phyloP scores from a whole-genome alignment of 2,888 invertebrate genomes.

The Lepetodrilus schrolli region DNA sequence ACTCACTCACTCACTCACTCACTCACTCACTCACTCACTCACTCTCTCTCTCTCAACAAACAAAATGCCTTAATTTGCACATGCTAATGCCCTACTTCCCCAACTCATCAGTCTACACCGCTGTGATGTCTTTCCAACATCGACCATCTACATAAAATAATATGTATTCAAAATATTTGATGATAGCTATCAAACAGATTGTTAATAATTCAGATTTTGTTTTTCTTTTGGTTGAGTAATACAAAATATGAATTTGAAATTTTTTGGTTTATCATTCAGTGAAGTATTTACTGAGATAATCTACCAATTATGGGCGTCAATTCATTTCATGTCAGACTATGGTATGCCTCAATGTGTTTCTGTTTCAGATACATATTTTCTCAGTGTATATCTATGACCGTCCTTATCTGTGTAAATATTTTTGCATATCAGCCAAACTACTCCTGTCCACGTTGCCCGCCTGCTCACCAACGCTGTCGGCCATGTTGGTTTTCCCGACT shows the following conservation, averaged over 20 bases:
- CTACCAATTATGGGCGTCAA: no score
- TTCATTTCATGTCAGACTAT: no score
- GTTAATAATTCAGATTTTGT: no score
- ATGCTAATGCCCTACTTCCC: no score
- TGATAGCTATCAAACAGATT: background rate
- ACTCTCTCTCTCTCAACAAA: background rate
- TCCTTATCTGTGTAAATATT: background rate
- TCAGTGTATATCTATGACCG: background rate
- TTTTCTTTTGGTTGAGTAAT: no score
- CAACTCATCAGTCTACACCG: background rate
- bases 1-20: conserved; percentile 1
- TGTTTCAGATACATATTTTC: background rate
- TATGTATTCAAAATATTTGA: background rate
- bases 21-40: background rate
- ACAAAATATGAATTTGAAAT: no score
- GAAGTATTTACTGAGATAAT: no score
- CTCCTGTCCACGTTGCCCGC: background rate
- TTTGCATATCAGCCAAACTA: background rate
- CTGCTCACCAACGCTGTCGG: background rate
- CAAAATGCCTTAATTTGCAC: no score
- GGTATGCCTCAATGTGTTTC: background rate
- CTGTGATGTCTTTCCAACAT: background rate
- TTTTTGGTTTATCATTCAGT: no score
- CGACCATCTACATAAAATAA: background rate
- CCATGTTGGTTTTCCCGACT: conserved; percentile 37